A percentile compares a stretch with the other conserved stretches of the same genome.
Evolutionary conservation across 2,113 vertebrate genomes (phyloP).

Genomic region (Aldabrachelys gigantea): DNA sequence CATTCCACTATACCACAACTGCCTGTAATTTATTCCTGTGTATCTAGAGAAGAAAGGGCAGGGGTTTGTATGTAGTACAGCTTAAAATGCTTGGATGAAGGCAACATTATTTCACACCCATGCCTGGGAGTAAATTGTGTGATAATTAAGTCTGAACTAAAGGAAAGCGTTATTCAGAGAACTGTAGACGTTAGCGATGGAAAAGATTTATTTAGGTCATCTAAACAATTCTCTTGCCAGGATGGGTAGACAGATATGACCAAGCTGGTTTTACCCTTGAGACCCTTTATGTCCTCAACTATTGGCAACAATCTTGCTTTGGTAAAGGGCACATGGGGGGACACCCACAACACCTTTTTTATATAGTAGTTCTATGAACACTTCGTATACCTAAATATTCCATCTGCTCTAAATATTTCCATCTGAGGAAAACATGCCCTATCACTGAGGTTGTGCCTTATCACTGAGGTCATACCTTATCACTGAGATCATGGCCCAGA

Average conservation of each 20-base stretch:
- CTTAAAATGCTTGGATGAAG: not conserved
- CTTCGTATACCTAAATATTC: not conserved
- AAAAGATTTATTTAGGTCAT: not conserved
- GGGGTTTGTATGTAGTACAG: not conserved
- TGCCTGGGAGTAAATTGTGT: not conserved
- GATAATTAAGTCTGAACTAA: not conserved
- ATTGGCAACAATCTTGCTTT: not conserved
- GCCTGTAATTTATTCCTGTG: not conserved
- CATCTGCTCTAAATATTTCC: no score
- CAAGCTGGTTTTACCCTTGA: not conserved
- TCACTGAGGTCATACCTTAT: not conserved
- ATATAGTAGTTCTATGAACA: not conserved
- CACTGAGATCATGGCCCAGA: not conserved
- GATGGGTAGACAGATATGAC: not conserved
- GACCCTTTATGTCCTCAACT: not conserved
- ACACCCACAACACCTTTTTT: not conserved
- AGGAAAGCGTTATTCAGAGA: not conserved
- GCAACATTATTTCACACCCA: not conserved
- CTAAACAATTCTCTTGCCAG: not conserved
- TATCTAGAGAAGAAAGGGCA: not conserved
- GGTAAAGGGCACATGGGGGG: not conserved
- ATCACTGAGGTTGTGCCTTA: not conserved
- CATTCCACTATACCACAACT: not conserved
- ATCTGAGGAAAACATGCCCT: not conserved
- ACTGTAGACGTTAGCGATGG: not conserved